Evolutionary conservation across 2,888 invertebrate species (phyloP), one percentile per base, ranked within the genome.

Genomic region (Brachylomia viminalis): DNA sequence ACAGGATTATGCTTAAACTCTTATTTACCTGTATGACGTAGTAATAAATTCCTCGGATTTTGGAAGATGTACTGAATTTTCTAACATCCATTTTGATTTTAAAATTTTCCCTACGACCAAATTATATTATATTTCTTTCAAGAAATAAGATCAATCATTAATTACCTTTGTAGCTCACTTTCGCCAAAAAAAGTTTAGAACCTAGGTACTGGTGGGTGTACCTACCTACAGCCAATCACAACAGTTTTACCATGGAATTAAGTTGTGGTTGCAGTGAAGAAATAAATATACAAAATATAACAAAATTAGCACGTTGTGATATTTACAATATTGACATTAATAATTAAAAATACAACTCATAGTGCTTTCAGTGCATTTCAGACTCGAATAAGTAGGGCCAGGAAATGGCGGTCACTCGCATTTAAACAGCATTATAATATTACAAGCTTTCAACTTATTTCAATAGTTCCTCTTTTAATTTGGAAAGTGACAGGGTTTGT

Each of bases 251-350:
- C 33, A 27, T 66, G 23, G 27, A 42, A 38, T 30, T 54, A 64
- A 49, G 30, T 75, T 23, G 67, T 82, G 75, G 75, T 77, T 80
- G 61, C 65, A 49, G 74, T 80, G 76, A 75, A 79, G 20, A 68
- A 77, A 79, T 67, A 73, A 72, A 70, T 73, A 83, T 81, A 82
- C 72, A 77, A 79, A 78, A 75, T 77, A 84, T 72, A 83, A 74
- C 65, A 82, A 80, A 87, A 89, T 90, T 89, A 38, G 85, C 87
- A 87, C 83, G 54, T 73, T 20, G 77, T 80, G 75, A 67, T 89
- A 90, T 90, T 90, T 88, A 90, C 90, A 90, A 85, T 88, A 87
- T 86, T 82, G 86, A 87, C 80, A 84, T 42, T 56, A 71, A 13
- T 69, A 47, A 70, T 68, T 38, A 72, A 77, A 76, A 86, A 61